Evolutionary conservation across 2,888 invertebrate genomes (phyloP), one percentile per base, ranked within the genome.

Genomic region (Caenorhabditis doughertyi): DNA sequence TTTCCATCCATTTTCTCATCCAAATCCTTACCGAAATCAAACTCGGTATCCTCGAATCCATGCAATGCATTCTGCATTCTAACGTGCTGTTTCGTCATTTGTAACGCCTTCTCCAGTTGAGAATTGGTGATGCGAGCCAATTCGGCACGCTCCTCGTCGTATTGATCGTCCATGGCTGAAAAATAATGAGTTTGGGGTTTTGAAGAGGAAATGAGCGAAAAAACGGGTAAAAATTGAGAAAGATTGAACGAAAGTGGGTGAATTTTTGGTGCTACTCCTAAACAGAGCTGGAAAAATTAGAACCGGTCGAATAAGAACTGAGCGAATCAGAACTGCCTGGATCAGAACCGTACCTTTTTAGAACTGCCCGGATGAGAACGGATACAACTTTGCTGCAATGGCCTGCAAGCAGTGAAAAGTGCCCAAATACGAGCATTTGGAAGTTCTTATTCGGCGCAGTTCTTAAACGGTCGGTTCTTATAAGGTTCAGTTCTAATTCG

Each of bases 51-150:
- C 4, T 67, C 53, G 56, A 51, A 13, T 4, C 70, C 55, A 2
- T 29, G 21, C 29, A 60, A 49, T 51, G 58, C 47, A 11, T 18
- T 27, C 27, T 47, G 16, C 29, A 76, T 74, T 32, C 62, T 62
- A 25, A 53, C 29, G 51, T 32, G 39, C 27, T 76, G 39, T 42
- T 81, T 81, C 2, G 76, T 68, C 64, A 71, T 51, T 1, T 81
- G 39, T 18, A 81, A 18, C 23, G 71, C 81, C 29, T 76, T 76
- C 18, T 81, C 70, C 29, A 81, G 32, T 25, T 81, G 70, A 13
- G 35, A 27, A 18, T 62, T 67, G 9, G 67, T 65, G 65, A 3
- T 29, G 62, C 25, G 27, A 18, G n/a, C 62, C 23, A 23, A 47
- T 32, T n/a, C n/a, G n/a, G n/a, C n/a, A n/a, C n/a, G n/a, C 11